Conservation (phyloP, 2,113 vertebrate genomes). For the Lontra canadensis region DNA sequence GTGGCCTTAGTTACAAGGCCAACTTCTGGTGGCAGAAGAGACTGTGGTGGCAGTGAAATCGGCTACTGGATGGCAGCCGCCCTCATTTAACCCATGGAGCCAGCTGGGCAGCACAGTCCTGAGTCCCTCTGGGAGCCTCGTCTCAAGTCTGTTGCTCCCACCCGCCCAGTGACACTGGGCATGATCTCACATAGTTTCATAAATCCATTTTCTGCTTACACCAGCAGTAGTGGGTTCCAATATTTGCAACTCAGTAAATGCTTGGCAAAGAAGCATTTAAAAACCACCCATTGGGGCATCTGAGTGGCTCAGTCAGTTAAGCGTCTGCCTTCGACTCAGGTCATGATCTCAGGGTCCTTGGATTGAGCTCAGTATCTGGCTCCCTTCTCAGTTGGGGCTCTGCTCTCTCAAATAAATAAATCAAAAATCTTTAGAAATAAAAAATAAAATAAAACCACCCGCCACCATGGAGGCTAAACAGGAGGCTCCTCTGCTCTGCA, state of each 20-base stretch:
- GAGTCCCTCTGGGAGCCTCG: background rate
- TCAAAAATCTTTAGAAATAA: background rate
- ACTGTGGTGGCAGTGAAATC: accelerated
- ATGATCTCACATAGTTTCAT: background rate
- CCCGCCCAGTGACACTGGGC: background rate
- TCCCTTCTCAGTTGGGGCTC: background rate
- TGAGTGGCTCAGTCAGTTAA: background rate
- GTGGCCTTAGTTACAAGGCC: background rate
- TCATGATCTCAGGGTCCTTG: background rate
- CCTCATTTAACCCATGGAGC: accelerated
- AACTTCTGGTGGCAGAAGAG: background rate
- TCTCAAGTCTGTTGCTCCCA: background rate
- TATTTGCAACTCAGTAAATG: background rate
- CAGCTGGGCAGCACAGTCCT: accelerated
- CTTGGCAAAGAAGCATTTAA: background rate
- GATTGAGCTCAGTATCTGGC: accelerated
- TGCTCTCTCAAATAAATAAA: background rate
- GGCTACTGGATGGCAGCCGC: background rate
- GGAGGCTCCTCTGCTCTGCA: background rate
- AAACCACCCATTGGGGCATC: background rate
- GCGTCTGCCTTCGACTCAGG: background rate
- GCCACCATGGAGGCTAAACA: background rate
- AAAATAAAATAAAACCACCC: background rate
- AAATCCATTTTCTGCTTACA: constrained; percentile 16
- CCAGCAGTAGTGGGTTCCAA: background rate